Conservation (phyloP, 2,888 invertebrate species). For the Mimumesa dahlbomi region DNA sequence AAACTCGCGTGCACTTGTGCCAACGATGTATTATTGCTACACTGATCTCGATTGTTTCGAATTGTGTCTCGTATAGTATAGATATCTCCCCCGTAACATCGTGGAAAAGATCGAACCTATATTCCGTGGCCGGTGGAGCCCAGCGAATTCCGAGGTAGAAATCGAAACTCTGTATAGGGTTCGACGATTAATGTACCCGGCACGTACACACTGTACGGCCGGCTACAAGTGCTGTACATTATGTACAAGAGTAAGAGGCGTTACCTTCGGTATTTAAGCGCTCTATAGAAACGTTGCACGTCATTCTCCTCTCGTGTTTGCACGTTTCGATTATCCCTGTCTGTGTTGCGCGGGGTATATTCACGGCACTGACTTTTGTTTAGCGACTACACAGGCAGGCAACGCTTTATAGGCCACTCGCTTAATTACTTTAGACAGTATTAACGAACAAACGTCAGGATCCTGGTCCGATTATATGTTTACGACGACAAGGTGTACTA, state of each 20-base stretch:
- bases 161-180: conserved; percentile 46
- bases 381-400: conserved; percentile 3
- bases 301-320: conserved; percentile 45
- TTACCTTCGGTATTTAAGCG: conserved; percentile 62
- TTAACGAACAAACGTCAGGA: conserved; percentile 29
- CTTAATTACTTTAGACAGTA: conserved; percentile 27
- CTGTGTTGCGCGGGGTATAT: neutral
- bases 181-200: conserved; percentile 55
- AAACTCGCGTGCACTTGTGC: neutral
- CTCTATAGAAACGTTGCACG: conserved; percentile 47
- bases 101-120: conserved; percentile 29
- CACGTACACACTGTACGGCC: conserved; percentile 27
- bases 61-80: too few species aligned
- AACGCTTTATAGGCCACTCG: conserved; percentile 25
- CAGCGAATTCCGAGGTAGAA: conserved; percentile 51
- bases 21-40: conserved; percentile 1
- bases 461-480: conserved; percentile 19
- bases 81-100: conserved; percentile 14
- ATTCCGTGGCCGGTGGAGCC: conserved; percentile 23
- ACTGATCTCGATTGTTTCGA: conserved; percentile 3
- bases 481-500: conserved; percentile 6
- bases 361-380: conserved; percentile 33
- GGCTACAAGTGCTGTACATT: conserved; percentile 41
- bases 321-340: conserved; percentile 10
- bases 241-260: conserved; percentile 57